Base-by-base conservation (phyloP, 2,888 invertebrate species). In the Lamellibrachia columna region DNA sequence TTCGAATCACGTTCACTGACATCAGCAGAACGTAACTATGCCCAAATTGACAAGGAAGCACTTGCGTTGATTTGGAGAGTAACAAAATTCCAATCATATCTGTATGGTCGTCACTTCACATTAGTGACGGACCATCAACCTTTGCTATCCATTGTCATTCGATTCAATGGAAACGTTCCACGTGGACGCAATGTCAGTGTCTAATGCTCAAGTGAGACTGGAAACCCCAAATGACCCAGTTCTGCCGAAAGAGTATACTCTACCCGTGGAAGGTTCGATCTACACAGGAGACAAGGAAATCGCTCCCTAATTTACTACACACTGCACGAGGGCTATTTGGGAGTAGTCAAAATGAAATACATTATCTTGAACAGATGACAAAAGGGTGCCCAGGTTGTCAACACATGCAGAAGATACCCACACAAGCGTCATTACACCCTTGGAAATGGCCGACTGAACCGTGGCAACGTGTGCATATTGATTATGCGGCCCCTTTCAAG, bases 41-140 rank as follows among this genome's bases (percentile, higher is more conserved):
- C 40, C 40, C 40, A 40, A 40, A 40, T 40, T 40, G 40, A 40
- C 40, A 40, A 40, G 40, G 40, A 40, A 40, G 40, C 40, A 40
- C 40, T 40, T 40, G 40, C 40, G 40, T 40, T 40, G 40, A 40
- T 40, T 40, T 90, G 90, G 90, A n/a, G 90, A 22, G 90, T 90
- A n/a, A 90, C 15, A 1, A 90, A 90, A 90, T 90, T 90, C 22
- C 90, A 90, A 15, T 90, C 90, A n/a, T 90, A 90, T n/a, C 90
- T 90, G n/a, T 90, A 90, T 90, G 1, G 90, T n/a, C 90, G 90
- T n/a, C 90, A 90, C 90, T 90, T 90, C 90, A 90, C 90, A 90
- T 90, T 90, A 90, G 90, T 90, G 90, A 90, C 90, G 15, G 90
- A n/a, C 90, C 90, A 90, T 90, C 90, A 90, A n/a, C 90, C 90